Base-by-base conservation (phyloP, 2,888 invertebrate species). In the Camponotus fellah region DNA sequence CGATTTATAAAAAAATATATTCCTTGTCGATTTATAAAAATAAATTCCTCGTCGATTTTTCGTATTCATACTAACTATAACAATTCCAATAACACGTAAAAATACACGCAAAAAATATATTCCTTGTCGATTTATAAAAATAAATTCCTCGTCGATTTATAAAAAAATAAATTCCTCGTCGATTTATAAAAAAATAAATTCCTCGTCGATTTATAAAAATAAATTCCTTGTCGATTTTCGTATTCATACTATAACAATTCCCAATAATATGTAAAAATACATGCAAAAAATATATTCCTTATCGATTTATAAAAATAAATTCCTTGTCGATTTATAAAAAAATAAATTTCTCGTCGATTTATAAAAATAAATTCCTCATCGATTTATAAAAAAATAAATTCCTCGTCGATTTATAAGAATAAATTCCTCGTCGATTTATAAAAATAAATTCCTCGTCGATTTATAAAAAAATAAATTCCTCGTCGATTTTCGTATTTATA, bases 31-130 rank as follows among this genome's bases (percentile, higher is more conserved):
- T 26, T 26, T 26, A 26, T 26, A 26, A 0, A 26, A 26, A 58
- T 58, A 32, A 74, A 49, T n/a, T 40, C 6, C 1, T 62, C 3
- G 2, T 62, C 17, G 6, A 76, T 37, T 65, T 65, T 65, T 49
- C 14, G 9, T 5, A 75, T 1, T 62, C 8, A 6, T n/a, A 74
- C 4, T 6, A 14, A 62, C 32, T 26, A 26, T 26, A n/a, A n/a
- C 43, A 32, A 46, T 17, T 46, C 14, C 10, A 46, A 49, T 8
- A 37, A 79, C 43, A 87, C 34, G 71, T 81, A 71, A 71, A 60
- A 64, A 62, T 32, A 58, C 46, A 77, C 37, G 21, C 46, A 49
- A 66, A n/a, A n/a, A n/a, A n/a, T n/a, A n/a, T n/a, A n/a, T n/a
- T n/a, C 26, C 26, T 26, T 26, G 0, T 26, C 26, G 26, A 26